Evolutionary conservation across 2,888 invertebrate genomes (phyloP), one percentile per base, ranked within the genome.

Genomic region (Tetranychus truncatus): DNA sequence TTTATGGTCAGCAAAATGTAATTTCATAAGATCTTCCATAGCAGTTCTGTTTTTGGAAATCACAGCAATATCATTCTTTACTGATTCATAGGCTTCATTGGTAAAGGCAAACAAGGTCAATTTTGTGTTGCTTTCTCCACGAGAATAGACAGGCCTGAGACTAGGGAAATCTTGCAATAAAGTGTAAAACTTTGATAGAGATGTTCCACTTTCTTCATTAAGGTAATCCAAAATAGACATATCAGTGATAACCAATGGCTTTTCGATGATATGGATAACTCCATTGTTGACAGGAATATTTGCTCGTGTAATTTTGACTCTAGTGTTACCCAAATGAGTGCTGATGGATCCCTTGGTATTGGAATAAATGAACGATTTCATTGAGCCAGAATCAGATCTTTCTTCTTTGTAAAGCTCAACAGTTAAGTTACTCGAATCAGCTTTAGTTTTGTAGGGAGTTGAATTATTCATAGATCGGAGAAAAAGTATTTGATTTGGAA

Each of bases 281-380:
- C 95, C 94, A 81, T 94, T 95, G 81, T 88, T 88, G 45, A 94
- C 91, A 0, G 94, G 93, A 79, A 95, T 93, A 83, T 95, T 94
- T 55, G 90, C 90, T 81, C 89, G 88, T 9, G 92, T 89, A 77
- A 95, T 91, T 83, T 92, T 91, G 1, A 92, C 91, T 11, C 69
- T 20, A 7, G 69, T 76, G 78, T 87, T 85, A 77, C 87, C 24
- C 9, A 74, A 6, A 3, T 20, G 21, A 1, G 24, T 46, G 21
- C 20, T 20, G 11, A 20, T 24, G 6, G 7, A 24, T 20, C 69
- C 69, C 20, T 69, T 69, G 20, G 69, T 24, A 20, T 11, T 20
- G 6, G 69, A 20, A 69, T 69, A 11, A 15, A 69, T 69, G 21
- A 20, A 69, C 1, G 21, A 24, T 20, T 20, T 21, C 11, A 11